Percentiles rank a stretch among this genome's conserved stretches.
phyloP scores from a whole-genome alignment of 2,888 invertebrate genomes.

The Homarus gammarus region DNA sequence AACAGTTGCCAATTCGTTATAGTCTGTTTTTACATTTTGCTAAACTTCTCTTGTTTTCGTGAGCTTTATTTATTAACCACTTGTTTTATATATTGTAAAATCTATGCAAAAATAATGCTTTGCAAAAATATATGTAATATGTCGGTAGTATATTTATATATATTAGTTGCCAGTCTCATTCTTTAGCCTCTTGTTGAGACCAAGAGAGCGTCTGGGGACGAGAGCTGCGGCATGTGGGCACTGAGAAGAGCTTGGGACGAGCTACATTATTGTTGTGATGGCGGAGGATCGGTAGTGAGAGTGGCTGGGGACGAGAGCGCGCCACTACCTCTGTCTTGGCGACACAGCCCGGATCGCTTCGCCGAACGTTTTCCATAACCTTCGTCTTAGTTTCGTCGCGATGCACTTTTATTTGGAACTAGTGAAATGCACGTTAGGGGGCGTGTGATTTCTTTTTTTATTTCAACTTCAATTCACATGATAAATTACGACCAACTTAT shows the following conservation, averaged over 20 bases:
- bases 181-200: constrained; percentile 36
- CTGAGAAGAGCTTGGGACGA: constrained; percentile 71
- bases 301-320: constrained; percentile 74
- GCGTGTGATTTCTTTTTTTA: not conserved
- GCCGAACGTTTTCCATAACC: constrained; percentile 72
- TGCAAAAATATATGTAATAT: not conserved
- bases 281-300: constrained; percentile 69
- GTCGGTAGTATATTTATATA: not conserved
- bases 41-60: not conserved
- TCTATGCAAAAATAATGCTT: not conserved
- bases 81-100: not conserved
- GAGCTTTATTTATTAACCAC: not conserved
- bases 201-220: constrained; percentile 53
- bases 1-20: constrained; percentile 45
- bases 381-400: constrained; percentile 68
- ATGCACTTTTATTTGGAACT: constrained; percentile 47
- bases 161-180: constrained; percentile 33
- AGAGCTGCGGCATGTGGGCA: constrained; percentile 72
- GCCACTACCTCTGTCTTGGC: constrained; percentile 74
- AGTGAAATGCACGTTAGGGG: not conserved
- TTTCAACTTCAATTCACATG: too few species aligned
- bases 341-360: constrained; percentile 55
- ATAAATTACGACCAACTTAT: too few species aligned
- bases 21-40: not conserved
- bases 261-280: constrained; percentile 73